These are phyloP conservation scores for Spodoptera picta DNA, from an alignment of 2,888 invertebrate species.

Conservation along the genomic window DNA sequence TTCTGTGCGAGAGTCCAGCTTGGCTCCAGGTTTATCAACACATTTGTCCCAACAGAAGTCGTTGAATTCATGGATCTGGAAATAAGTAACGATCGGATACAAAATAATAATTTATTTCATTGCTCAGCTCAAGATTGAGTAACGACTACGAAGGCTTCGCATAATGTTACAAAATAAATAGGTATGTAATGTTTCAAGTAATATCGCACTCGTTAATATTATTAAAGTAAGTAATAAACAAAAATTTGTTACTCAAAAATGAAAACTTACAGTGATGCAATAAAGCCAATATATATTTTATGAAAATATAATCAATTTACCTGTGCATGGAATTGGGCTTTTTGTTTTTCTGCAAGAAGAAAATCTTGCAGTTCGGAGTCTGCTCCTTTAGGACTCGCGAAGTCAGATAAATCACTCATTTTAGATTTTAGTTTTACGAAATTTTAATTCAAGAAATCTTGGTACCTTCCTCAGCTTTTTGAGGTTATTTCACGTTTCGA, in stretches of 20 bases:
- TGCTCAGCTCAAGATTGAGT: no score
- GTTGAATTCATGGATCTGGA: slow-evolving; percentile 96
- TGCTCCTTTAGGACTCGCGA: slow-evolving; percentile 78
- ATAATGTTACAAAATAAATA: no score
- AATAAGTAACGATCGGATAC: not conserved
- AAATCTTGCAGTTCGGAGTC: slow-evolving; percentile 95
- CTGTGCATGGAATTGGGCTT: slow-evolving; percentile 96
- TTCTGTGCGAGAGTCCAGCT: slow-evolving; percentile 96
- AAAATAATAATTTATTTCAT: no score
- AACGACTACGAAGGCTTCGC: no score
- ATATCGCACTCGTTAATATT: no score
- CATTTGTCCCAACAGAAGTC: slow-evolving; percentile 99
- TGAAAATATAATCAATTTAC: slow-evolving; percentile 80
- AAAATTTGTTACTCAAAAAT: no score
- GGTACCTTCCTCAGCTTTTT: slow-evolving; percentile 9
- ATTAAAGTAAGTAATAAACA: no score
- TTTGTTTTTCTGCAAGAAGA: slow-evolving; percentile 94
- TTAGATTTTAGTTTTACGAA: slow-evolving; percentile 16
- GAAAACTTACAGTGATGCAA: slow-evolving; percentile 30
- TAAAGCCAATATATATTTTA: not conserved
- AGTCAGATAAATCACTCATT: slow-evolving; percentile 82
- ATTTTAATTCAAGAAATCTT: slow-evolving; percentile 1
- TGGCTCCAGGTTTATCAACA: slow-evolving; percentile 95
- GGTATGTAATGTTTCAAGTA: no score
- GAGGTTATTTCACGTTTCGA: slow-evolving; percentile 37